These are phyloP conservation scores for Lonchura striata DNA, from an alignment of 2,113 vertebrate species.

Conservation along the genomic window DNA sequence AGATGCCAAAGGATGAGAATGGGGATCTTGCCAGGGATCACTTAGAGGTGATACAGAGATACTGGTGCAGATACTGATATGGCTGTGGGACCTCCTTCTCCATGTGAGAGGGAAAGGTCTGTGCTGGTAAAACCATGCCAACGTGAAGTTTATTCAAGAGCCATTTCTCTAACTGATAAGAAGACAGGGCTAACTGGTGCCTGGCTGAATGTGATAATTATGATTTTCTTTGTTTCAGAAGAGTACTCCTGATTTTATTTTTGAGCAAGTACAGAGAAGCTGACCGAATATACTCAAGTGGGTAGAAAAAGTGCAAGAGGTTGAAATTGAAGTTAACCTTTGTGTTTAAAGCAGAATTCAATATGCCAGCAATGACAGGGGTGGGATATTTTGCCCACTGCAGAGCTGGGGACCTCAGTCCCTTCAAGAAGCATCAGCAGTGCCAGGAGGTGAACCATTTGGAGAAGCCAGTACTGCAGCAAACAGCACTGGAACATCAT, in stretches of 20 bases:
- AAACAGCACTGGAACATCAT: background rate
- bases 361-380: background rate
- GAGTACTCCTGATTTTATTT: background rate
- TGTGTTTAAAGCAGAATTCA: background rate
- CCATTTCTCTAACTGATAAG: background rate
- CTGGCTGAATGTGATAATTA: background rate
- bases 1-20: background rate
- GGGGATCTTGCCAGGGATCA: background rate
- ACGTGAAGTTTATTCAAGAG: background rate
- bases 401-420: background rate
- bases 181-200: background rate
- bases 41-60: background rate
- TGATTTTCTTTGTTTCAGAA: background rate
- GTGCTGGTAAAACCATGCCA: background rate
- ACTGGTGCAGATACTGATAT: background rate
- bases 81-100: background rate
- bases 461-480: background rate
- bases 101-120: background rate
- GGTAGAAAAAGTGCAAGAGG: background rate
- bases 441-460: background rate
- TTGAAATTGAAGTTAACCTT: background rate
- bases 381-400: background rate
- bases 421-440: background rate
- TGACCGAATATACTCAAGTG: background rate
- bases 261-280: background rate